These are phyloP conservation scores for Paradoxurus hermaphroditus DNA, from an alignment of 2,113 vertebrate species.

Conservation along the genomic window DNA sequence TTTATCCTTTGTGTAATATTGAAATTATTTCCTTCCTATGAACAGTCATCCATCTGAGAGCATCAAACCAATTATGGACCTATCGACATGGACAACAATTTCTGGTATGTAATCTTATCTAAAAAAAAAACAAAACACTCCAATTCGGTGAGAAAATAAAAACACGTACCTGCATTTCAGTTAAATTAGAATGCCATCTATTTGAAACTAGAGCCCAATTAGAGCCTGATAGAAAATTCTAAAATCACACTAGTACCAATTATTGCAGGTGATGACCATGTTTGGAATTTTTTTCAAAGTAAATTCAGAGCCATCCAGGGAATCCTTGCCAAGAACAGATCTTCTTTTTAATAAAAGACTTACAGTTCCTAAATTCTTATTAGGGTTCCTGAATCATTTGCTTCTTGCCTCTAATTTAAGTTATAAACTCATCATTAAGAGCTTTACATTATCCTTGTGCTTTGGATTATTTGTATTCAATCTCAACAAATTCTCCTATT, in stretches of 20 bases:
- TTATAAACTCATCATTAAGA: background rate
- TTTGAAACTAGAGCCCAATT: slow-evolving; percentile 1
- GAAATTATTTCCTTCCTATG: background rate
- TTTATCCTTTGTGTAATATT: background rate
- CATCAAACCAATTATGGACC: background rate
- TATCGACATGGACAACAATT: background rate
- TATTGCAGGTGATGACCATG: background rate
- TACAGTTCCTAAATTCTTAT: slow-evolving; percentile 4
- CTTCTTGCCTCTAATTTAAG: background rate
- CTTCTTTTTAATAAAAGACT: slow-evolving; percentile 34
- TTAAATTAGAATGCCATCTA: slow-evolving; percentile 46
- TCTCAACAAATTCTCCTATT: background rate
- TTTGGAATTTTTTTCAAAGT: slow-evolving; percentile 38
- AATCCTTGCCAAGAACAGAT: background rate
- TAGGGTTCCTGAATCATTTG: background rate
- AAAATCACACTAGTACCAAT: background rate
- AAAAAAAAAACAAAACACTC: background rate
- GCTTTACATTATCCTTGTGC: background rate
- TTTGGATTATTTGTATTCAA: background rate
- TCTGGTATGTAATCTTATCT: background rate
- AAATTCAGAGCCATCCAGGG: slow-evolving; percentile 1
- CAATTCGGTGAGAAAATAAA: background rate
- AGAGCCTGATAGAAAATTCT: slow-evolving; percentile 56
- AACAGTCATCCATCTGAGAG: background rate
- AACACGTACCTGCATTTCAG: slow-evolving; percentile 39